phyloP scores from a whole-genome alignment of 2,797 vertebrate genomes.

The Siniperca scherzeri region DNA sequence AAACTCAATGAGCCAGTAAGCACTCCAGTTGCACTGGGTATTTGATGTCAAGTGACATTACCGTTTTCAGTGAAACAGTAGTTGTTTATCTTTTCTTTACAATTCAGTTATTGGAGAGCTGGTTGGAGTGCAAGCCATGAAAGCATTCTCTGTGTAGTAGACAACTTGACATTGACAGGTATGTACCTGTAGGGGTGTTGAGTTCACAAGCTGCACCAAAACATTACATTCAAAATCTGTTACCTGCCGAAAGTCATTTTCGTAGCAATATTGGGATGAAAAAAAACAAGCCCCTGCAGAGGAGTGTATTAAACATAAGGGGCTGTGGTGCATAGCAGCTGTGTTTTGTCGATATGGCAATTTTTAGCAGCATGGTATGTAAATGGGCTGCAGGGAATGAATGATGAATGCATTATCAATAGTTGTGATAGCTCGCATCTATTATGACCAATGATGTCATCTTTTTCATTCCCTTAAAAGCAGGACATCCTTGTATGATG shows the following conservation, averaged over 20 bases:
- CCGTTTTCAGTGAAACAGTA: slow-evolving; percentile 32
- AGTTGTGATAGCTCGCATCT: neutral
- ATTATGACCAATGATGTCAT: neutral
- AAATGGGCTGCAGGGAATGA: slow-evolving; percentile 11
- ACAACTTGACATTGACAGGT: slow-evolving; percentile 61
- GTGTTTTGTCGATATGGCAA: slow-evolving; percentile 9
- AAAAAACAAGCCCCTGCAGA: slow-evolving; percentile 11
- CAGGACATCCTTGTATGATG: neutral
- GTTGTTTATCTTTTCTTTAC: slow-evolving; percentile 52
- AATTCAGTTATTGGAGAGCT: slow-evolving; percentile 34
- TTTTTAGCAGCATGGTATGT: slow-evolving; percentile 23
- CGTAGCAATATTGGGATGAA: slow-evolving; percentile 19
- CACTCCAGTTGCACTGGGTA: slow-evolving; percentile 2
- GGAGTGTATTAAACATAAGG: slow-evolving; percentile 23
- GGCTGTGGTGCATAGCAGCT: slow-evolving; percentile 18
- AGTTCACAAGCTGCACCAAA: slow-evolving; percentile 56
- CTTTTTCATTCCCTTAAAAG: neutral
- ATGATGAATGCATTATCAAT: slow-evolving; percentile 4
- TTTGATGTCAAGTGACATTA: slow-evolving; percentile 54
- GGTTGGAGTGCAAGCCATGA: slow-evolving; percentile 22
- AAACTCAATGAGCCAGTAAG: neutral
- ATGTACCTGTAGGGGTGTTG: slow-evolving; percentile 50
- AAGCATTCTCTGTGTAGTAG: slow-evolving; percentile 30
- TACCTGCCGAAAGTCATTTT: slow-evolving; percentile 69
- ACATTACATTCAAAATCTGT: slow-evolving; percentile 63